phyloP scores from a whole-genome alignment of 2,113 vertebrate genomes.

The Pseudopipra pipra region DNA sequence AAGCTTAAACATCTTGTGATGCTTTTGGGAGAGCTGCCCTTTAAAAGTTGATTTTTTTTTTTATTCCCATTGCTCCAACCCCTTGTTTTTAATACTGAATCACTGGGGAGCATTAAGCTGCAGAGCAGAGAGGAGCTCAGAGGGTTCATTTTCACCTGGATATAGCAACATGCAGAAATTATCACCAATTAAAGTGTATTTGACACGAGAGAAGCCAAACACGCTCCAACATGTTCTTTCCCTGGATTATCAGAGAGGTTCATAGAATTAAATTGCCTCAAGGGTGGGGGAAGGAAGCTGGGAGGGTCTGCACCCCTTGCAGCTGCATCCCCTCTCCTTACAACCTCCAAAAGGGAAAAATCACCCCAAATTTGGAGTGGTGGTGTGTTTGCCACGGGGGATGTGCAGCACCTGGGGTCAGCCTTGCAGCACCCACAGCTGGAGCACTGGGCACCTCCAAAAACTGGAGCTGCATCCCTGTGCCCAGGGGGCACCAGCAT shows the following conservation, averaged over 20 bases:
- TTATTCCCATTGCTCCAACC: neutral
- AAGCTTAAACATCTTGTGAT: neutral
- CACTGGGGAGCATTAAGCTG: neutral
- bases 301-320: no score
- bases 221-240: neutral
- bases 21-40: neutral
- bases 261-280: neutral
- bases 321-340: neutral
- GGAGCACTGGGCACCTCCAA: neutral
- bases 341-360: neutral
- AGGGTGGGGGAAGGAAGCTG: neutral
- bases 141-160: neutral
- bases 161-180: neutral
- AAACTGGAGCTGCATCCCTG: accelerated
- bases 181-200: neutral
- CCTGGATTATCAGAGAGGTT: neutral
- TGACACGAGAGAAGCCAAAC: neutral
- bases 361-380: accelerated
- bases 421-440: no score
- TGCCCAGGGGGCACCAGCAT: accelerated
- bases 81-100: neutral
- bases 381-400: neutral
- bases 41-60: neutral
- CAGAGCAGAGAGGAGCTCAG: neutral
- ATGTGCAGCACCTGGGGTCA: accelerated